These are phyloP conservation scores for Plestiodon gilberti DNA, from an alignment of 2,113 vertebrate species.

Conservation along the genomic window DNA sequence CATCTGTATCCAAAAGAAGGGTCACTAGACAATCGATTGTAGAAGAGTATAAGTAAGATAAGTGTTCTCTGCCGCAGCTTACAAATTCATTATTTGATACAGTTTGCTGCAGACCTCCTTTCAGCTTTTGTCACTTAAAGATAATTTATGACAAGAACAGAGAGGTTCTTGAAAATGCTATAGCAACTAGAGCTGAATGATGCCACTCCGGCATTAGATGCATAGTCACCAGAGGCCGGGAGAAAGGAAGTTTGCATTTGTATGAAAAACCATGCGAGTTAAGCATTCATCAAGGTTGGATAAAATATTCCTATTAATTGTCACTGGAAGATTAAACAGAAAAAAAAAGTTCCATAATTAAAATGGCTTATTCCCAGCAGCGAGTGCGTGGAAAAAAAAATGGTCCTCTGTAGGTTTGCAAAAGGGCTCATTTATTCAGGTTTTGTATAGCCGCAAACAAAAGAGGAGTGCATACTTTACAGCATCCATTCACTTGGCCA, in stretches of 20 bases:
- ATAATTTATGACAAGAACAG: constrained; percentile 99
- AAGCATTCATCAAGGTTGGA: constrained; percentile 75
- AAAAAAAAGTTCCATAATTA: constrained; percentile 70
- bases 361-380: constrained; percentile 75
- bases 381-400: constrained; percentile 48
- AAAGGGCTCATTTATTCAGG: constrained; percentile 77
- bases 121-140: constrained; percentile 96
- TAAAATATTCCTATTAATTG: constrained; percentile 79
- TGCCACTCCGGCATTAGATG: constrained; percentile 76
- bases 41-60: constrained; percentile 87
- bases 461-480: constrained; percentile 75
- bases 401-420: constrained; percentile 75
- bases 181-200: constrained; percentile 94
- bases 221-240: constrained; percentile 78
- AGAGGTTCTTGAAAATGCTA: constrained; percentile 98
- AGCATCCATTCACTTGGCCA: constrained; percentile 72
- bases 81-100: constrained; percentile 87
- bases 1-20: constrained; percentile 82
- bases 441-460: constrained; percentile 81
- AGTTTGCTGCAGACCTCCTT: constrained; percentile 86
- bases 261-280: constrained; percentile 79
- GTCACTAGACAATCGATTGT: constrained; percentile 82
- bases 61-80: constrained; percentile 86
- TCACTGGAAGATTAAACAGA: constrained; percentile 69
- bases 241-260: constrained; percentile 83